phyloP scores from a whole-genome alignment of 2,888 invertebrate genomes.

The Euplagia quadripunctaria region DNA sequence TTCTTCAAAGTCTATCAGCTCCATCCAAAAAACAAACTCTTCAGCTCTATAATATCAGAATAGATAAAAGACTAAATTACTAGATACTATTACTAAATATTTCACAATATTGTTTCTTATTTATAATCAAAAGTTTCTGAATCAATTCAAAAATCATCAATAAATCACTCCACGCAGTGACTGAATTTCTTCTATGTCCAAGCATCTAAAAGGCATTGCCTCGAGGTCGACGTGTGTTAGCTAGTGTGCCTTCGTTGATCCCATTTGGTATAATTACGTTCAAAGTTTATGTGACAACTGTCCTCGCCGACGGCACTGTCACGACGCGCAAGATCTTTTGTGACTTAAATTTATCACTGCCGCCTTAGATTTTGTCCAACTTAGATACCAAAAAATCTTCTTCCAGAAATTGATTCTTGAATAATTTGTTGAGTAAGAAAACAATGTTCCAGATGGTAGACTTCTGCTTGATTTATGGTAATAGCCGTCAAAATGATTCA shows the following conservation, averaged over 20 bases:
- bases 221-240: conserved; percentile 79
- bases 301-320: conserved; percentile 78
- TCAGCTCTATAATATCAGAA: no score
- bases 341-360: conserved; percentile 34
- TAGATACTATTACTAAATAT: neutral
- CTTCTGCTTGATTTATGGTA: neutral
- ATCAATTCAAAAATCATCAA: conserved; percentile 54
- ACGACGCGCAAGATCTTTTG: conserved; percentile 50
- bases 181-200: conserved; percentile 77
- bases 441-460: neutral
- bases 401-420: neutral
- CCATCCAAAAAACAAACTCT: no score
- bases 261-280: conserved; percentile 85
- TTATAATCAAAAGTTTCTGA: neutral
- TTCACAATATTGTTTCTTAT: neutral
- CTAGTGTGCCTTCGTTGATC: conserved; percentile 78
- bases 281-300: conserved; percentile 74
- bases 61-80: no score
- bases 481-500: conserved; percentile 7
- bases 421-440: neutral
- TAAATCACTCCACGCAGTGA: conserved; percentile 66
- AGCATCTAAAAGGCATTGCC: conserved; percentile 57
- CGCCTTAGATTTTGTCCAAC: conserved; percentile 27
- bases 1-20: no score
- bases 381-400: neutral